Percentiles rank a stretch among this genome's conserved stretches.
Evolutionary conservation across 92 coral and sea anemone genomes (phyloP).

Genomic region (Paragorgia papillata): DNA sequence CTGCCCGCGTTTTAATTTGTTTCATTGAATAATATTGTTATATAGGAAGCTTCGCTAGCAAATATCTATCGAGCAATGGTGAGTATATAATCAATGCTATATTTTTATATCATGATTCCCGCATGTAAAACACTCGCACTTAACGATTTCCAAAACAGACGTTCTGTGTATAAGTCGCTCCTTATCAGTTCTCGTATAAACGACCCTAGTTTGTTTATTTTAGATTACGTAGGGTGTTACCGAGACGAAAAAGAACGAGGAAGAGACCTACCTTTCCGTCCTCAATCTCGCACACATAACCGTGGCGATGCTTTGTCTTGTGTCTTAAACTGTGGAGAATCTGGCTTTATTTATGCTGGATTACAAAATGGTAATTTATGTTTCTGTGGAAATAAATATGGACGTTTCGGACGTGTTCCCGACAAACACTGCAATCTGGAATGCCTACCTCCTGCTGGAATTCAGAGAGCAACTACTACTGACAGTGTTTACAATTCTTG

Average conservation of each 20-base stretch:
- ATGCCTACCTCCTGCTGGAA: conserved; percentile 50
- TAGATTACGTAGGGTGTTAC: conserved; percentile 91
- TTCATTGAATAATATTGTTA: neutral
- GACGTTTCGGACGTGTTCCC: conserved; percentile 75
- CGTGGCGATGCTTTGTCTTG: conserved; percentile 70
- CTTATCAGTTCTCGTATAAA: no score
- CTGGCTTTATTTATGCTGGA: conserved; percentile 77
- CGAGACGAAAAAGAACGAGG: conserved; percentile 71
- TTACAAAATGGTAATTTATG: conserved; percentile 94
- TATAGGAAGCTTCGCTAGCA: conserved; percentile 27
- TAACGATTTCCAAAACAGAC: no score
- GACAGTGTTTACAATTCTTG: conserved; percentile 68
- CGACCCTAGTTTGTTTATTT: neutral
- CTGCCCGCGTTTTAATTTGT: no score
- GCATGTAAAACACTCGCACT: no score
- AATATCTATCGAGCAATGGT: conserved; percentile 39
- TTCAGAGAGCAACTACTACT: conserved; percentile 30
- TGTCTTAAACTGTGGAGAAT: conserved; percentile 66
- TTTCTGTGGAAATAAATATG: conserved; percentile 77
- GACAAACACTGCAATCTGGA: conserved; percentile 73
- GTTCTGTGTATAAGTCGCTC: no score
- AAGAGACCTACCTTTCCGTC: conserved; percentile 26
- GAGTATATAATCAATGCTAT: neutral
- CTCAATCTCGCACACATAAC: conserved; percentile 66
- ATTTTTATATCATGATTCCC: no score